A percentile compares a stretch with the other conserved stretches of the same genome.
phyloP scores from a whole-genome alignment of 2,113 vertebrate genomes.

The Puffinus mauretanicus region DNA sequence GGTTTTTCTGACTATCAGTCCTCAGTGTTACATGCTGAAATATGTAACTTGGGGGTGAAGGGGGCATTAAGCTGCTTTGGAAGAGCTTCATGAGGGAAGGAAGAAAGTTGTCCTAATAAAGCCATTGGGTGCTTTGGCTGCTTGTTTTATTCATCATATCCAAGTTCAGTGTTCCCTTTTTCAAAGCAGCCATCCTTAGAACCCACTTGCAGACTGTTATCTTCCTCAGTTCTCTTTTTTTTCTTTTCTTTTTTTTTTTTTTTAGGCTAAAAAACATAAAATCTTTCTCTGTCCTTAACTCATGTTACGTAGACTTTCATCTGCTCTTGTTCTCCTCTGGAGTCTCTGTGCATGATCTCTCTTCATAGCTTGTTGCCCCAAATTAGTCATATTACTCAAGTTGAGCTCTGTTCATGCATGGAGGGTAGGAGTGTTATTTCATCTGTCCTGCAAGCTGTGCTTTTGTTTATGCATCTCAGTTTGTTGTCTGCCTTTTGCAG shows the following conservation, averaged over 20 bases:
- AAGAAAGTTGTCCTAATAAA: background rate
- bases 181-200: background rate
- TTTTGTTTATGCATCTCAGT: conserved; percentile 9
- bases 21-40: background rate
- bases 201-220: background rate
- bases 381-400: background rate
- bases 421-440: conserved; percentile 14
- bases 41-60: rapidly evolving
- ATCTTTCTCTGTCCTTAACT: background rate
- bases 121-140: background rate
- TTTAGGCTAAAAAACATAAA: background rate
- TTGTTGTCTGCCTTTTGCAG: background rate
- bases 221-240: background rate
- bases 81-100: background rate
- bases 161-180: background rate
- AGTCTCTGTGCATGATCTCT: background rate
- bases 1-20: background rate
- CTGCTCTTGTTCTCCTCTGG: background rate
- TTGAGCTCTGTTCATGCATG: background rate
- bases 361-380: background rate
- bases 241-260: no score
- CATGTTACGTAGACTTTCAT: background rate
- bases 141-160: background rate
- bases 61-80: background rate
- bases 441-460: conserved; percentile 35